Conservation (phyloP, 2,888 invertebrate species). For the Troides helena region DNA sequence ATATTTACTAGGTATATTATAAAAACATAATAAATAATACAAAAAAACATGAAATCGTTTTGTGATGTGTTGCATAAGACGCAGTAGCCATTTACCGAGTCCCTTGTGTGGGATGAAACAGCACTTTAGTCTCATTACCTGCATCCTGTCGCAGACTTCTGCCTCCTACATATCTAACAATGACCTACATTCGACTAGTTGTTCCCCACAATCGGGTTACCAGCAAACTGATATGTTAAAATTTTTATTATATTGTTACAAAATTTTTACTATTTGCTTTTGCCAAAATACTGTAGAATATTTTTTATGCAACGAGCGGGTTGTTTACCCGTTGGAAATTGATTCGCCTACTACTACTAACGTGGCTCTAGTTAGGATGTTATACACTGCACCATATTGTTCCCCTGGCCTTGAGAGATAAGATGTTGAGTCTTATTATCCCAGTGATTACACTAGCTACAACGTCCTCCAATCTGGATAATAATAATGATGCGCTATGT, state of each 20-base stretch:
- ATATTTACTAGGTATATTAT: no score
- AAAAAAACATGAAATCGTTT: background rate
- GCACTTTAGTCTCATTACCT: slow-evolving; percentile 55
- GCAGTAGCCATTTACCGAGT: slow-evolving; percentile 40
- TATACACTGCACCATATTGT: no score
- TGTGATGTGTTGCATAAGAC: slow-evolving; percentile 23
- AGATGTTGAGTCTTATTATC: no score
- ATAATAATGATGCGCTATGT: no score
- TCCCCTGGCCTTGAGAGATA: no score
- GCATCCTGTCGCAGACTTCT: slow-evolving; percentile 59
- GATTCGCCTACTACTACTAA: no score
- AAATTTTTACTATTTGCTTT: background rate
- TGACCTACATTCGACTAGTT: slow-evolving; percentile 64
- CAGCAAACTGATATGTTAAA: slow-evolving; percentile 55
- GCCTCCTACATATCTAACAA: slow-evolving; percentile 55
- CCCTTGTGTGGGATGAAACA: slow-evolving; percentile 35
- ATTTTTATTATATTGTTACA: background rate
- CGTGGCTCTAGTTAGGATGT: no score
- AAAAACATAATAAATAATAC: no score
- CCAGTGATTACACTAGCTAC: no score
- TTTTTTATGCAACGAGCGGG: no score
- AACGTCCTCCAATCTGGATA: no score
- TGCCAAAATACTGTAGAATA: background rate
- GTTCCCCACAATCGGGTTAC: slow-evolving; percentile 55
- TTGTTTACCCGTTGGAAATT: no score